phyloP scores from a whole-genome alignment of 1,140 invertebrate genomes.

The Sycobia sp. region DNA sequence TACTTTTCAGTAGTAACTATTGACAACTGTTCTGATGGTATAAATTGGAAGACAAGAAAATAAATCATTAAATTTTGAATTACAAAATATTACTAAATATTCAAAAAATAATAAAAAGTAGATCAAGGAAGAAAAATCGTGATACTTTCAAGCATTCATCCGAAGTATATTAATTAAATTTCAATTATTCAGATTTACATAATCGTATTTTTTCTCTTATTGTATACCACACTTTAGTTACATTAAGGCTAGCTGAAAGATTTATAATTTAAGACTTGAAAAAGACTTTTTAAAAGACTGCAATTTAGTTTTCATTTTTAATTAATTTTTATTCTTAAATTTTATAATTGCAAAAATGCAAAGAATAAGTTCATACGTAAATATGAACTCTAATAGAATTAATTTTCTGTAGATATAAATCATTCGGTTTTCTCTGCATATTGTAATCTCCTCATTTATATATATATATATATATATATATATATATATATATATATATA shows the following conservation, averaged over 20 bases:
- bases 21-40: constrained; percentile 12
- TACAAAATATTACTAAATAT: constrained; percentile 21
- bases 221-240: not conserved
- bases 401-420: constrained; percentile 5
- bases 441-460: no score
- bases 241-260: constrained; percentile 11
- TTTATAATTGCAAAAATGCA: constrained; percentile 10
- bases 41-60: constrained; percentile 1
- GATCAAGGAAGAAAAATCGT: not conserved
- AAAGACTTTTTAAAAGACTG: constrained; percentile 33
- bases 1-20: constrained; percentile 26
- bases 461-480: no score
- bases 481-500: no score
- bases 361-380: constrained; percentile 6
- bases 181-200: not conserved
- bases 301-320: constrained; percentile 17
- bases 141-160: constrained; percentile 7
- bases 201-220: not conserved
- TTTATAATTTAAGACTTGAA: constrained; percentile 24
- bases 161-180: constrained; percentile 8
- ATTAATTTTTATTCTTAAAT: constrained; percentile 16
- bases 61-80: no score
- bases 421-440: no score
- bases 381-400: constrained; percentile 10
- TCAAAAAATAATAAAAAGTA: constrained; percentile 3